phyloP scores from a whole-genome alignment of 35 echinoderm and acorn worm species.

The Stichopus chloronotus region DNA sequence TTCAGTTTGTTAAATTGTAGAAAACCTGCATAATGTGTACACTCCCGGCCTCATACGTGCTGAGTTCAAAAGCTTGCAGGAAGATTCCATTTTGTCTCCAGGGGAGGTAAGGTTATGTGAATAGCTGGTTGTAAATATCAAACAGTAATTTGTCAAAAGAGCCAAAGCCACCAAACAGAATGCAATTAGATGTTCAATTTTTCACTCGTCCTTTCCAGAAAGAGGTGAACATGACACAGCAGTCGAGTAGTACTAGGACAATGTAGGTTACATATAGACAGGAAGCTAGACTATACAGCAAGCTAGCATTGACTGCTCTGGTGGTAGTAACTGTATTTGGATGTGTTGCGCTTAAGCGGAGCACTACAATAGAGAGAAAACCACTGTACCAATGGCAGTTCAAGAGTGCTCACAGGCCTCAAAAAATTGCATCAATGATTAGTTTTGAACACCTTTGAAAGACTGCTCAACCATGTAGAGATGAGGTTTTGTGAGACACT shows the following conservation, averaged over 20 bases:
- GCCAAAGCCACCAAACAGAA: constrained; percentile 20
- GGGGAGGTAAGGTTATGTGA: constrained; percentile 8
- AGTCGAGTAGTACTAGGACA: not conserved
- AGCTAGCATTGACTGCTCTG: too few species aligned
- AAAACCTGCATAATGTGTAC: constrained; percentile 53
- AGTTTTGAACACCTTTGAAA: too few species aligned
- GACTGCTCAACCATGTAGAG: too few species aligned
- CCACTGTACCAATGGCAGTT: too few species aligned
- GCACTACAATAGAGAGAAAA: too few species aligned
- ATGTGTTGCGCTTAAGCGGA: too few species aligned
- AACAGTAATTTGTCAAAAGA: not conserved
- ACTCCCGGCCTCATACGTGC: not conserved
- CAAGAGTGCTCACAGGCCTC: too few species aligned
- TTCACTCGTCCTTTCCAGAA: not conserved
- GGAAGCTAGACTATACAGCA: too few species aligned
- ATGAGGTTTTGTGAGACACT: too few species aligned
- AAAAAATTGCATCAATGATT: too few species aligned
- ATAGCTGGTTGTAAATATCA: constrained; percentile 32
- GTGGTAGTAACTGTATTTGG: too few species aligned
- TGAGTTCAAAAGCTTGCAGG: constrained; percentile 31
- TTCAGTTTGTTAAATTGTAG: constrained; percentile 44
- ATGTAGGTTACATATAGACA: not conserved
- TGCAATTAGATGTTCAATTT: constrained; percentile 50
- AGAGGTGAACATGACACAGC: constrained; percentile 6
- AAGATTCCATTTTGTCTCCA: constrained; percentile 34